These are phyloP conservation scores for Camelus dromedarius DNA, from an alignment of 2,113 vertebrate species.

Conservation along the genomic window DNA sequence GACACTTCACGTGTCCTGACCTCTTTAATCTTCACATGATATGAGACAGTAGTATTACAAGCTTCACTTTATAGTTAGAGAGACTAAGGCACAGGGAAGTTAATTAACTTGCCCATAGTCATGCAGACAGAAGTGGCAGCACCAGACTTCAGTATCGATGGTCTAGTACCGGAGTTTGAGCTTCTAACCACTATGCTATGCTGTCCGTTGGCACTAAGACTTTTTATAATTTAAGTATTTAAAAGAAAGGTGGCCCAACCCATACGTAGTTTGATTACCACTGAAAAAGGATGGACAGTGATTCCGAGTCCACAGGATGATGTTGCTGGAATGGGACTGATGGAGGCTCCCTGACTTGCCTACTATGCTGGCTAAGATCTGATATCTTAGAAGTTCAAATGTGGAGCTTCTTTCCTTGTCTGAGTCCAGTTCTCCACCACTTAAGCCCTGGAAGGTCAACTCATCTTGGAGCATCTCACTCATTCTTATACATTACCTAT, in stretches of 20 bases:
- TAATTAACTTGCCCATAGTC: neutral
- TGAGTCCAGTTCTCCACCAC: neutral
- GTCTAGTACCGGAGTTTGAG: neutral
- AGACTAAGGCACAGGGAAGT: neutral
- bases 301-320: neutral
- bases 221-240: neutral
- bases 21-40: neutral
- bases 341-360: neutral
- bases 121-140: neutral
- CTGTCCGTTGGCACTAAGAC: neutral
- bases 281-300: neutral
- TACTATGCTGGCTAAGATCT: neutral
- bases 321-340: neutral
- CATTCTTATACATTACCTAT: neutral
- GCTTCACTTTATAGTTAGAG: neutral
- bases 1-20: neutral
- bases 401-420: neutral
- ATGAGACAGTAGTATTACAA: neutral
- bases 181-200: neutral
- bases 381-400: neutral
- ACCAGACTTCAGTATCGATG: neutral
- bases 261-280: neutral
- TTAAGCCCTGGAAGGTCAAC: neutral
- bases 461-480: neutral
- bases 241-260: neutral